Base-by-base conservation (phyloP, 2,113 vertebrate genomes). In the Trichechus manatus region DNA sequence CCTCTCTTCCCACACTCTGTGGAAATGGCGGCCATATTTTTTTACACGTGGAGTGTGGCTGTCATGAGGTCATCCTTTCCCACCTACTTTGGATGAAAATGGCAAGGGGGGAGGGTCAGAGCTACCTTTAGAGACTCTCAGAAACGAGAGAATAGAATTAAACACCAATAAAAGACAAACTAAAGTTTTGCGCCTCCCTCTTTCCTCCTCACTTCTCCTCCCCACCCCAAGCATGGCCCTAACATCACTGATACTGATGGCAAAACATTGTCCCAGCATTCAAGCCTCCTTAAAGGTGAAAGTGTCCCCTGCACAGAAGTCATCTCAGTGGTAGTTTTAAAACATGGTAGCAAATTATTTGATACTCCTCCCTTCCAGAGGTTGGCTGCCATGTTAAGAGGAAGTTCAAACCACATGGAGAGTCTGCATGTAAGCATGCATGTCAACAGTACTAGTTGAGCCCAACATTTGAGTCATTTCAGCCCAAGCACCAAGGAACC, bases 61-160 rank as follows among this genome's bases (percentile, higher is more conserved):
- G n/a, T n/a, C 39, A 15, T 2, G 68, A 25, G 44, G 50, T 79
- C 44, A 42, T 44, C 68, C n/a, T 92, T 84, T 91, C 39, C 50
- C 33, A 88, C 61, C 11, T 50, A 53, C 50, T 78, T 88, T 44
- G 88, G 70, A 91, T 79, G 74, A 89, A 81, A 89, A 68, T 2
- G 3, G n/a, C 27, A 39, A 66, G 33, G 4, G n/a, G 53, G 31
- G 70, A 42, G 20, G 9, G 29, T 80, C 70, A 88, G 29, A 84
- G 56, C 10, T 27, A 61, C 7, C 27, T 36, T 72, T 42, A 20
- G 13, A 81, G 47, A 39, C 7, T 9, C 39, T 92, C 29, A 59
- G 66, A 97, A 94, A 88, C 6, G 50, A 95, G 25, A 64, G 42
- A 75, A 59, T 42, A 82, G 56, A 89, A 53, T 36, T 64, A 96